These are phyloP conservation scores for Cephalotes varians DNA, from an alignment of 2,888 invertebrate genomes.

Conservation along the genomic window DNA sequence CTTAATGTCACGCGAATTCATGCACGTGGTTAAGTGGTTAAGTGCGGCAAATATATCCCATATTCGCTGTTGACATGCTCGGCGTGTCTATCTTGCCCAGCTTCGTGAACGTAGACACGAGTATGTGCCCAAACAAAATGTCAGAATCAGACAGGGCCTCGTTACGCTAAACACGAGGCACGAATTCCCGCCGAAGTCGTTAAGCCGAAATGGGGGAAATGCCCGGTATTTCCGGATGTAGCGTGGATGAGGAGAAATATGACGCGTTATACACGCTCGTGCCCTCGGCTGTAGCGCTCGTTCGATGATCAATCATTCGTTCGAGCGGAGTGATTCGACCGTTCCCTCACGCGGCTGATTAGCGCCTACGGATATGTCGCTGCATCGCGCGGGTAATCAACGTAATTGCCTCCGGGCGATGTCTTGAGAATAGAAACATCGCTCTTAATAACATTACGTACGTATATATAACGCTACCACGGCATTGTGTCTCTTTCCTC, in stretches of 20 bases:
- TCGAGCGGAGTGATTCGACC: constrained; percentile 35
- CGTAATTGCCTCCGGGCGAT: constrained; percentile 35
- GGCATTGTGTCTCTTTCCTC: too few relatives aligned
- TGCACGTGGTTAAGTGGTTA: constrained; percentile 31
- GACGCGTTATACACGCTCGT: constrained; percentile 21
- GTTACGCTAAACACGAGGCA: constrained; percentile 45
- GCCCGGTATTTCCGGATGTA: constrained; percentile 31
- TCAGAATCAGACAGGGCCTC: constrained; percentile 47
- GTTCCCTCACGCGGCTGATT: constrained; percentile 36
- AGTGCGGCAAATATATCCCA: constrained; percentile 39
- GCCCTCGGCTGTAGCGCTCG: constrained; percentile 19
- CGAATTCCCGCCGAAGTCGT: constrained; percentile 43
- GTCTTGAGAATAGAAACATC: constrained; percentile 29
- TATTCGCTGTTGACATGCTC: constrained; percentile 37
- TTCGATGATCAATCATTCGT: constrained; percentile 53
- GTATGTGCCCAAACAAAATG: constrained; percentile 38
- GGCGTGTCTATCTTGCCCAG: constrained; percentile 31
- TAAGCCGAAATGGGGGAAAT: constrained; percentile 25
- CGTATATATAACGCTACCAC: too few relatives aligned
- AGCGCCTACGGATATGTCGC: constrained; percentile 41
- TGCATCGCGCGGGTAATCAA: constrained; percentile 29
- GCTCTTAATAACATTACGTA: constrained; percentile 1
- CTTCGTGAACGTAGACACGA: not conserved
- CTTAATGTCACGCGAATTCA: constrained; percentile 27
- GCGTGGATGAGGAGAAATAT: constrained; percentile 44